Conservation (phyloP, 1,140 invertebrate genomes). For the Bombus pyrosoma region DNA sequence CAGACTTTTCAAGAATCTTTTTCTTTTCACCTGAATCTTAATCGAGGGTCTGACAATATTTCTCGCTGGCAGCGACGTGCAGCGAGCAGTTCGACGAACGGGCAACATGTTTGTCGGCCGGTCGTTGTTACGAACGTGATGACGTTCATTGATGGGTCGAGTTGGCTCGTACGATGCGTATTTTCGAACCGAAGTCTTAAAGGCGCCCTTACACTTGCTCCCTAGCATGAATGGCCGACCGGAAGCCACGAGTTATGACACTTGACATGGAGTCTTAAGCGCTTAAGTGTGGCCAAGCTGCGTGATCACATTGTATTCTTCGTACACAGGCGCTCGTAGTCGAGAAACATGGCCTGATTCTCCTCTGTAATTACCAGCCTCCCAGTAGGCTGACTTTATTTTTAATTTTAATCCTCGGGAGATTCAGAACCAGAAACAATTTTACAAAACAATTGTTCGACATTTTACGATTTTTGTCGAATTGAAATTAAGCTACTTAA, state of each 20-base stretch:
- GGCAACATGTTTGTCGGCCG: not conserved
- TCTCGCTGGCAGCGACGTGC: too few species aligned
- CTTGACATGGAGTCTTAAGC: slow-evolving; percentile 73
- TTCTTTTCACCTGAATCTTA: too few species aligned
- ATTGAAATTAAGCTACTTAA: not conserved
- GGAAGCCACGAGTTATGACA: slow-evolving; percentile 79
- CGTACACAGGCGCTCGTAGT: not conserved
- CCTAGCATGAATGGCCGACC: slow-evolving; percentile 67
- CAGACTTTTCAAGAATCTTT: too few species aligned
- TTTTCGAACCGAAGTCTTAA: slow-evolving; percentile 32
- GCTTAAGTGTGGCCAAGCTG: slow-evolving; percentile 73
- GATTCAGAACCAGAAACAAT: not conserved
- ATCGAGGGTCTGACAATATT: too few species aligned
- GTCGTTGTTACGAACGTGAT: slow-evolving; percentile 15
- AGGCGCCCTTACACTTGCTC: slow-evolving; percentile 60
- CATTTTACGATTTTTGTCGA: not conserved
- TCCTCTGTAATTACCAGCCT: not conserved
- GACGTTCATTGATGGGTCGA: slow-evolving; percentile 7
- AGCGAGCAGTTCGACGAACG: not conserved
- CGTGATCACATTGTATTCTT: slow-evolving; percentile 42
- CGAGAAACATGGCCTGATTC: slow-evolving; percentile 34
- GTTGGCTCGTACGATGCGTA: slow-evolving; percentile 16
- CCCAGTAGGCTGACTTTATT: not conserved
- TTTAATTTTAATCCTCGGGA: not conserved
- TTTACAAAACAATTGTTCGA: not conserved